Conservation (phyloP, 2,113 vertebrate species). For the Cryptomyrus ogoouensis region DNA sequence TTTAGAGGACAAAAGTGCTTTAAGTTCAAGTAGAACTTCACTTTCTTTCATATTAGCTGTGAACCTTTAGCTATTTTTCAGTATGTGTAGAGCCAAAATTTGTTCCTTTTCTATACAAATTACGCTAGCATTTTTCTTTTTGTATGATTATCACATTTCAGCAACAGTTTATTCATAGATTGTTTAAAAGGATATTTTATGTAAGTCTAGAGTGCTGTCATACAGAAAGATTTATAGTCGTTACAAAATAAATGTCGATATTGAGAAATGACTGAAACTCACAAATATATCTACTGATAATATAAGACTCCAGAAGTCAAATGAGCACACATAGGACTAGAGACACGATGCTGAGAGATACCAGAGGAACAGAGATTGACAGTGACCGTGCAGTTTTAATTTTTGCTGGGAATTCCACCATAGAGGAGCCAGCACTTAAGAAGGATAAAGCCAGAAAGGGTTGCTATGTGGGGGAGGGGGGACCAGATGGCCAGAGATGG, state of each 20-base stretch:
- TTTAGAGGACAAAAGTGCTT: constrained; percentile 18
- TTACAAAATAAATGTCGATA: neutral
- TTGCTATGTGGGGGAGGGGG: neutral
- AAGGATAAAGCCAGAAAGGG: neutral
- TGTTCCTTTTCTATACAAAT: neutral
- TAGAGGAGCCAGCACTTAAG: neutral
- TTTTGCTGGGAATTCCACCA: neutral
- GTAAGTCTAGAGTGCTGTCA: neutral
- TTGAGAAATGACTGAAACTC: neutral
- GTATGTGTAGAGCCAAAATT: neutral
- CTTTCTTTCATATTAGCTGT: neutral
- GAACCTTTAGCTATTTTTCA: neutral
- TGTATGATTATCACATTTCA: neutral
- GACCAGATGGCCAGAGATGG: neutral
- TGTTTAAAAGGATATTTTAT: neutral
- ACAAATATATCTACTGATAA: neutral
- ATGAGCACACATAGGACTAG: neutral
- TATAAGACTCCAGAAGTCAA: neutral
- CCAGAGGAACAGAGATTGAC: neutral
- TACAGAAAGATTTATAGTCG: neutral
- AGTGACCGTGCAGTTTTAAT: neutral
- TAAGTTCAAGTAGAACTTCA: constrained; percentile 12
- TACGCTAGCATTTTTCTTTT: neutral
- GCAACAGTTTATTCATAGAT: neutral
- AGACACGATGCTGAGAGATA: neutral